Evolutionary conservation across 2,113 vertebrate species (phyloP).

Genomic region (Jaculus jaculus): DNA sequence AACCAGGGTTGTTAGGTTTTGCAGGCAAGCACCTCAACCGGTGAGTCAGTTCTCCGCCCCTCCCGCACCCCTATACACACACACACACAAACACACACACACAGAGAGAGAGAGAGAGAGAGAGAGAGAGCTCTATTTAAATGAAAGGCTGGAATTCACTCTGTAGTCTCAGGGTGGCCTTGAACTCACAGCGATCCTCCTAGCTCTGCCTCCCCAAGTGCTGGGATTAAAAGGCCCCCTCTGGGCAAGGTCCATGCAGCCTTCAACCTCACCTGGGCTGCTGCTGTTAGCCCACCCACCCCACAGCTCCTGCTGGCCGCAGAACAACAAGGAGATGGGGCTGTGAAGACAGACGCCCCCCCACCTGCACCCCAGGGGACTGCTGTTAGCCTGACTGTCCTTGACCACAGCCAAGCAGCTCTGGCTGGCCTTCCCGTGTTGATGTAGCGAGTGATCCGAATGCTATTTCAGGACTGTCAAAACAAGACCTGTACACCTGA

Average conservation of each 20-base stretch:
- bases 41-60: no score
- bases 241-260: no score
- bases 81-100: no score
- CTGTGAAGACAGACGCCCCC: background rate
- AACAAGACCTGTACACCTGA: background rate
- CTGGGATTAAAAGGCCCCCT: no score
- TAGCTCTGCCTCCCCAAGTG: no score
- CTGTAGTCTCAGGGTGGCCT: no score
- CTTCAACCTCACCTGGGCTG: background rate
- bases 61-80: no score
- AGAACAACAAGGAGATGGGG: background rate
- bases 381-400: background rate
- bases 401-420: background rate
- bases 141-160: no score
- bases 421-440: background rate
- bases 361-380: background rate
- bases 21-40: no score
- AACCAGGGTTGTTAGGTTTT: no score
- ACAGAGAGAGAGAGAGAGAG: no score
- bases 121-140: background rate
- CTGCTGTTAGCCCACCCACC: background rate
- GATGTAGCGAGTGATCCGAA: conserved; percentile 42
- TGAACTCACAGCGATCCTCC: no score
- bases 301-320: background rate
- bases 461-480: conserved; percentile 21